Evolutionary conservation across 2,797 vertebrate genomes (phyloP), one percentile per base, ranked within the genome.

Genomic region (Pampus argenteus): DNA sequence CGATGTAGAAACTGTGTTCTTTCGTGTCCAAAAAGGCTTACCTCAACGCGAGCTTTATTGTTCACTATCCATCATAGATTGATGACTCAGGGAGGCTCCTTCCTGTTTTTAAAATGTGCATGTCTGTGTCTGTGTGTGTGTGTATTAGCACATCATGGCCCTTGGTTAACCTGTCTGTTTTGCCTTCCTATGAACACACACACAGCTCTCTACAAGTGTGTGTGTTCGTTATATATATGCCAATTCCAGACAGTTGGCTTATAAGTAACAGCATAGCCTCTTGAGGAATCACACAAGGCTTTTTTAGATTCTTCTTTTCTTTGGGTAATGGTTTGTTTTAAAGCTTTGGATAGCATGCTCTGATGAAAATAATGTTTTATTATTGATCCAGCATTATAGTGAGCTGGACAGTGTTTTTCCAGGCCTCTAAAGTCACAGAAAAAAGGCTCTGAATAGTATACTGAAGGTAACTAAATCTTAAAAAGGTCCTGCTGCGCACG

Each of bases 41-140:
- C 81, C 76, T 93, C 90, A 88, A 84, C 62, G 66, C 34, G 6
- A 67, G 56, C 81, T 91, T 92, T 91, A 91, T 83, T 88, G 76
- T 88, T 85, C 63, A n/a, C 84, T 74, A 92, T 92, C 86, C 82
- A 93, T 94, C 92, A 91, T 28, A 54, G 58, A 44, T 10, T 78
- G 66, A 87, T 67, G 78, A 59, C 76, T 82, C 56, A 26, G 76
- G 81, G 78, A 85, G 71, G 71, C 81, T 84, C 74, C 77, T 88
- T 88, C 74, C 76, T 85, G 72, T 87, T 82, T 83, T 88, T 79
- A 34, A 34, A 63, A 72, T 68, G 74, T 80, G 49, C 58, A 47
- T 61, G 74, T 76, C 59, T 77, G 68, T 74, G 77, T 74, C 66
- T 70, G 29, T 77, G 63, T 66, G 40, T 60, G 65, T 74, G 77